Percentiles rank a stretch among this genome's conserved stretches.
These are phyloP conservation scores for Astreopora myriophthalma DNA, from an alignment of 64 coral and sea anemone species.

Conservation along the genomic window DNA sequence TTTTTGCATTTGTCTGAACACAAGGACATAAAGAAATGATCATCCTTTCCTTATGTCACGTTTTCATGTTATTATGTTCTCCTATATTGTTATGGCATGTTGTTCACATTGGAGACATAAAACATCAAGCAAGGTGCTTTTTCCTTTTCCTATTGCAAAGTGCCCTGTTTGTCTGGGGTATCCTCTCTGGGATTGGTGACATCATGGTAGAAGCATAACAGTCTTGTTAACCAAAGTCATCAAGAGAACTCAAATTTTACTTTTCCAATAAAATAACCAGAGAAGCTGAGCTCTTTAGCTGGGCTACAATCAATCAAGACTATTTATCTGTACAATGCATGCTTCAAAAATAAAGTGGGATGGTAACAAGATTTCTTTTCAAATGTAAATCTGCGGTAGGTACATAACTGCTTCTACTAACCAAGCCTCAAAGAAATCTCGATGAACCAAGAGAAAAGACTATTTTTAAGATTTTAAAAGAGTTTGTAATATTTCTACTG, in stretches of 20 bases:
- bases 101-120: too few species aligned
- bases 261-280: neutral
- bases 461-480: neutral
- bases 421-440: neutral
- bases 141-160: too few species aligned
- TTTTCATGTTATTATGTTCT: too few species aligned
- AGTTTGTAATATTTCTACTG: neutral
- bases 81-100: too few species aligned
- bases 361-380: neutral
- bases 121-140: too few species aligned
- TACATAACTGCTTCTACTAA: neutral
- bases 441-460: neutral
- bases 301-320: neutral
- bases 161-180: too few species aligned
- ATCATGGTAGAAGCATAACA: too few species aligned
- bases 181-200: too few species aligned
- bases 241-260: neutral
- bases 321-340: neutral
- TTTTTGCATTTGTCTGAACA: too few species aligned
- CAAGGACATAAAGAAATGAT: too few species aligned
- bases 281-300: neutral
- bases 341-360: neutral
- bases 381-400: neutral
- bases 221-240: too few species aligned
- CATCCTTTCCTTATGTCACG: too few species aligned